Percentiles rank a stretch among this genome's conserved stretches.
phyloP scores from a whole-genome alignment of 2,797 vertebrate genomes.

The Semaprochilodus insignis region DNA sequence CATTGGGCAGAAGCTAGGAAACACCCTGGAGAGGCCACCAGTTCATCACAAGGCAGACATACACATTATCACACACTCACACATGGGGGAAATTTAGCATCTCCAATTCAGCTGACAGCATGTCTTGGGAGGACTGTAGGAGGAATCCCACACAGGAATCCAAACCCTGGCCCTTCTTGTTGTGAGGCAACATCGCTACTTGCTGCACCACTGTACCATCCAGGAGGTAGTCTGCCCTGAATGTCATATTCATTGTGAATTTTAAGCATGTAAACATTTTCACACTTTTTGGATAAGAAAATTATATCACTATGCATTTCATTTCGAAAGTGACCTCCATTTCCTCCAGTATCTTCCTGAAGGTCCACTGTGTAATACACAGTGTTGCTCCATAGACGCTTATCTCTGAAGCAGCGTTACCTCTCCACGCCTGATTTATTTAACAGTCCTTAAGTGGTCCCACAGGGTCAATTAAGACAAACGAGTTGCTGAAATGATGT shows the following conservation, averaged over 20 bases:
- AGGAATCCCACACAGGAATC: no score
- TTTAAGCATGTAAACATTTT: not conserved
- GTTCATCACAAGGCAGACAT: no score
- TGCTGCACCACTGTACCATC: no score
- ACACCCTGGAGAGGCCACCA: no score
- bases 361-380: not conserved
- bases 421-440: constrained; percentile 33
- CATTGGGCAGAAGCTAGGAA: no score
- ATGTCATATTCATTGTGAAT: not conserved
- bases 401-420: not conserved
- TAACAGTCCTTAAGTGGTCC: constrained; percentile 43
- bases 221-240: not conserved
- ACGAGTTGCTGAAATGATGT: constrained; percentile 43
- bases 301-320: not conserved
- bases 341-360: not conserved
- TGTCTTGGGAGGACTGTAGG: no score
- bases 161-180: no score
- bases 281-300: not conserved
- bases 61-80: no score
- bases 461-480: constrained; percentile 57
- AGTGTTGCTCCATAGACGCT: not conserved
- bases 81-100: no score
- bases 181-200: no score
- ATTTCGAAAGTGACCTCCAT: not conserved
- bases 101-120: no score